Percentiles rank a stretch among this genome's conserved stretches.
phyloP scores from a whole-genome alignment of 2,113 vertebrate species.

The Typhlomys cinereus region DNA sequence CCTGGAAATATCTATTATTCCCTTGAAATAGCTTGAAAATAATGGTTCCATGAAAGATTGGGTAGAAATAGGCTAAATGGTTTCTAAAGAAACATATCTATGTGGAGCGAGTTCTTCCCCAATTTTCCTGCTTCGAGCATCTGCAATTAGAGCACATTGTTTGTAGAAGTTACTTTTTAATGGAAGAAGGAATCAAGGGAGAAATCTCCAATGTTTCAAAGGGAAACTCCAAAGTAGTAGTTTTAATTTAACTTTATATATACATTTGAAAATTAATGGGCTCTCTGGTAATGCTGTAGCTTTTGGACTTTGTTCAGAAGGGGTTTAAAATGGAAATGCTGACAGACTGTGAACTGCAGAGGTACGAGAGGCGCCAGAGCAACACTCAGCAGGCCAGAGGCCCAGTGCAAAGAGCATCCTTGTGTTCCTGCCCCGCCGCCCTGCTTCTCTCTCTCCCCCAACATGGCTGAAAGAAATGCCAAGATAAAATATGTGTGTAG shows the following conservation, averaged over 20 bases:
- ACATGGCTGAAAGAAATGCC: neutral
- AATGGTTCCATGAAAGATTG: conserved; percentile 10
- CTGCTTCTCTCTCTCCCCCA: neutral
- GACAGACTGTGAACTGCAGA: conserved; percentile 16
- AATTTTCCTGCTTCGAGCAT: neutral
- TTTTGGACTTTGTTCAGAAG: conserved; percentile 66
- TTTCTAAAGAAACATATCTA: neutral
- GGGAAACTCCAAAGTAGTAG: neutral
- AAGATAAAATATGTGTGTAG: conserved; percentile 23
- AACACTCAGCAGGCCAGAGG: neutral
- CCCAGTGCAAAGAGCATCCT: conserved; percentile 10
- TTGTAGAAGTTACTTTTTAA: conserved; percentile 25
- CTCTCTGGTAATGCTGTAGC: neutral
- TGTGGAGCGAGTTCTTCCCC: neutral
- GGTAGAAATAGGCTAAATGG: neutral
- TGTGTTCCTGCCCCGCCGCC: too few relatives aligned
- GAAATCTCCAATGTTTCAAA: conserved; percentile 41
- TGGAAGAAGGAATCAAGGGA: neutral
- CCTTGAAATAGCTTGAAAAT: conserved; percentile 3
- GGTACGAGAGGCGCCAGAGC: neutral
- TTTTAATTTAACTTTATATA: conserved; percentile 61
- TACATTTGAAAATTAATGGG: conserved; percentile 59
- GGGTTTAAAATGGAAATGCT: conserved; percentile 71
- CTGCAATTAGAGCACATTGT: neutral
- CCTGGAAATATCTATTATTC: conserved; percentile 41